phyloP scores from a whole-genome alignment of 2,113 vertebrate genomes.

The Tragelaphus strepsiceros region DNA sequence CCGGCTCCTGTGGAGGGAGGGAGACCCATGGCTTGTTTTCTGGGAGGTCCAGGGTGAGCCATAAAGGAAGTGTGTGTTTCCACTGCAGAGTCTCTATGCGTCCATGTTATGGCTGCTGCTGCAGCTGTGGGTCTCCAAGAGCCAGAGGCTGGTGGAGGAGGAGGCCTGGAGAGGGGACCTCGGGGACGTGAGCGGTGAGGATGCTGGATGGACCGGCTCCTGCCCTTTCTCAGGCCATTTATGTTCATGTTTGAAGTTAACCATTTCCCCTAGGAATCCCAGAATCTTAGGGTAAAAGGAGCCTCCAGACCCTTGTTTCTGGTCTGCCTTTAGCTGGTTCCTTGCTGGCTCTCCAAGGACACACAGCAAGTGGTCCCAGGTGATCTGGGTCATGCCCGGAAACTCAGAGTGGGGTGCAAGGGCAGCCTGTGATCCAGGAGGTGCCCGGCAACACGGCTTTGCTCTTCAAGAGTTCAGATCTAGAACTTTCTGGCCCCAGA shows the following conservation, averaged over 20 bases:
- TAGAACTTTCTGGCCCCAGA: background rate
- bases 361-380: background rate
- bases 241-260: background rate
- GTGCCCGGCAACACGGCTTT: accelerated
- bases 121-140: conserved; percentile 80
- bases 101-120: conserved; percentile 85
- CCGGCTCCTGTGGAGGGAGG: background rate
- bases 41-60: background rate
- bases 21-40: background rate
- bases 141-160: conserved; percentile 53
- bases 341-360: background rate
- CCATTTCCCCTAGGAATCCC: background rate
- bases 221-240: background rate
- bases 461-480: background rate
- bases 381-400: accelerated
- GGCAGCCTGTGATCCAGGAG: accelerated
- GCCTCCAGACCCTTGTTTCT: background rate
- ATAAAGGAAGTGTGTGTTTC: background rate
- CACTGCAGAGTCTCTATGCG: conserved; percentile 79
- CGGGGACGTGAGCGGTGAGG: conserved; percentile 35
- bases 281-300: background rate
- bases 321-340: background rate
- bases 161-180: conserved; percentile 72
- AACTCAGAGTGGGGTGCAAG: background rate
- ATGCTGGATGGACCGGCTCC: background rate